Evolutionary conservation across 2,113 vertebrate species (phyloP).

Genomic region (Bufo gargarizans): DNA sequence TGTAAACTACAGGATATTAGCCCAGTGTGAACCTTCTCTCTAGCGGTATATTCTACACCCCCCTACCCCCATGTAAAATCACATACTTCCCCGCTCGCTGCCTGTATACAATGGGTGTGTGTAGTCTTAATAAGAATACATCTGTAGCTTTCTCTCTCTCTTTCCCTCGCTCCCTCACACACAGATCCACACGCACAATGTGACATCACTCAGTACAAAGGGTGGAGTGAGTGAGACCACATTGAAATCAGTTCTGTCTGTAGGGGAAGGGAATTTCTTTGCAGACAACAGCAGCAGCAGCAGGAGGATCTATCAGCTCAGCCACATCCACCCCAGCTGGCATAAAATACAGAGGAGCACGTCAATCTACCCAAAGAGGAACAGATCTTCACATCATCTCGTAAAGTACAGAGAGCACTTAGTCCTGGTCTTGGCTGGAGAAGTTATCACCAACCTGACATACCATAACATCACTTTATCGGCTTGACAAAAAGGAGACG

Average conservation of each 20-base stretch:
- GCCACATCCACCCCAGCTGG: slow-evolving; percentile 18
- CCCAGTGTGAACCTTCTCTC: background rate
- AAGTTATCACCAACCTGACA: background rate
- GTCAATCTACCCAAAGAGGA: background rate
- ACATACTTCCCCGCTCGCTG: background rate
- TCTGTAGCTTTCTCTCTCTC: slow-evolving; percentile 39
- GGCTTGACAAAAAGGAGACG: slow-evolving; percentile 21
- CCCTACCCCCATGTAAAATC: background rate
- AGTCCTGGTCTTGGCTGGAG: background rate
- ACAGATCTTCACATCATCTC: background rate
- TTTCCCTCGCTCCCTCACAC: slow-evolving; percentile 16
- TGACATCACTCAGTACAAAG: slow-evolving; percentile 58
- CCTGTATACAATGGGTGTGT: slow-evolving; percentile 27
- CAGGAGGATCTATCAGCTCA: slow-evolving; percentile 32
- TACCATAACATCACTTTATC: background rate
- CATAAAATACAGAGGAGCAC: background rate
- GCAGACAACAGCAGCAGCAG: slow-evolving; percentile 40
- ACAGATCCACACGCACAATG: slow-evolving; percentile 40
- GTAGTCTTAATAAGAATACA: slow-evolving; percentile 35
- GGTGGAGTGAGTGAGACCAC: slow-evolving; percentile 55
- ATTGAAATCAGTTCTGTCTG: slow-evolving; percentile 54
- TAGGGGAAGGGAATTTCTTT: slow-evolving; percentile 55
- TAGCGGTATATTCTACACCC: background rate
- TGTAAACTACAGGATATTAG: background rate
- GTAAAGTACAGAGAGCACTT: background rate